A percentile compares a stretch with the other conserved stretches of the same genome.
These are phyloP conservation scores for Odontomachus brunneus DNA, from an alignment of 1,140 invertebrate species.

Conservation along the genomic window DNA sequence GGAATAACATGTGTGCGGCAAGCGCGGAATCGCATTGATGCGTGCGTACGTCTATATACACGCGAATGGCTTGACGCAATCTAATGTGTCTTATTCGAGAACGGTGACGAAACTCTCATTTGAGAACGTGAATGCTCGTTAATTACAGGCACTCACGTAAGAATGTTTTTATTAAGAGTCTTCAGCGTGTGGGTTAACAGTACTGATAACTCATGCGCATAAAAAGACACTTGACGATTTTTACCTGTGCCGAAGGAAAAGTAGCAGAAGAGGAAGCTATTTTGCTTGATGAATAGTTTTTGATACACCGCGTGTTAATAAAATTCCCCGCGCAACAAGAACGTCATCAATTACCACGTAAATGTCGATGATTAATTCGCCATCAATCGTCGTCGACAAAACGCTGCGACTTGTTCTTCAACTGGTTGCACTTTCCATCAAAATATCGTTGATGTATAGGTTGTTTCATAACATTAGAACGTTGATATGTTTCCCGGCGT, in stretches of 20 bases:
- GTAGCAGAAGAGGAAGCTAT: not conserved
- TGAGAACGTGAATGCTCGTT: not conserved
- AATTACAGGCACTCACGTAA: constrained; percentile 22
- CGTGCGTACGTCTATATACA: not conserved
- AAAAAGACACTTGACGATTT: not conserved
- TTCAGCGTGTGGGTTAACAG: not conserved
- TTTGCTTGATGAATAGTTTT: not conserved
- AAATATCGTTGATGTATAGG: not conserved
- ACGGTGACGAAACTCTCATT: constrained; percentile 45
- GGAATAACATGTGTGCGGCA: constrained; percentile 10
- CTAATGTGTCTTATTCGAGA: constrained; percentile 10
- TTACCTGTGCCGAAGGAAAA: not conserved
- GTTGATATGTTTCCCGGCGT: not conserved
- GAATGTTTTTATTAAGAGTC: constrained; percentile 14
- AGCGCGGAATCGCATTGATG: not conserved
- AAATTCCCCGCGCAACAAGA: constrained; percentile 1
- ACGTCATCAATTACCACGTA: not conserved
- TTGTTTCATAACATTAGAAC: not conserved
- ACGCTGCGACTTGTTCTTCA: not conserved
- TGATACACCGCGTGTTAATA: not conserved
- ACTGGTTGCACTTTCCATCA: not conserved
- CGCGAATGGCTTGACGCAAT: constrained; percentile 9
- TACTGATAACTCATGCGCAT: constrained; percentile 16
- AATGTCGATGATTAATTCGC: constrained; percentile 12
- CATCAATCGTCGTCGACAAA: constrained; percentile 10